Base-by-base conservation (phyloP, 2,113 vertebrate genomes). In the Nipponia nippon region DNA sequence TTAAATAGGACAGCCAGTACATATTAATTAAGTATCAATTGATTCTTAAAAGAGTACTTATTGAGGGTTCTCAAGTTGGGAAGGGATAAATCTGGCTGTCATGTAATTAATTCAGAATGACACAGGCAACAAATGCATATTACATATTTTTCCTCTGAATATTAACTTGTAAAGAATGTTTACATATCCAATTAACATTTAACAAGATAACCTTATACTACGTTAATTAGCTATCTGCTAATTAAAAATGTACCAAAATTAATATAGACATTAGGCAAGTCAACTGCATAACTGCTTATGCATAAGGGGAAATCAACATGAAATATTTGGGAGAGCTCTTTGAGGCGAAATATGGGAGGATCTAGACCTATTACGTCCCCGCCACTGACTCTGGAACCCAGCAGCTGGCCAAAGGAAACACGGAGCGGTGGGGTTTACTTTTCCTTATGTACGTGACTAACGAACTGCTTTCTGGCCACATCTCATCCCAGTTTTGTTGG, bases 11-110 rank as follows among this genome's bases (percentile, higher is more conserved):
- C 97, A 97, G 93, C 65, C 89, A 95, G 97, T 90, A 97, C 93
- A 95, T 97, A 97, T 97, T 97, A 98, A 98, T 98, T 97, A 98
- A 97, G 95, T 97, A 98, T 95, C 97, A 96, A 97, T 97, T 97
- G 96, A 96, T 98, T 97, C 97, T 97, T 97, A 92, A 97, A 98
- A 97, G 96, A 95, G 93, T 95, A 93, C 95, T 97, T 97, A 98
- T 97, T 92, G 96, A 95, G 82, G 95, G 93, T 95, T 97, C 95
- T 97, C 93, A 85, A 94, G 90, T 94, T 96, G 87, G 95, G 93
- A 96, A 96, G 87, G 97, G 93, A 97, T 96, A 97, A 97, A 97
- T 96, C 95, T 94, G 81, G 62, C 87, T 97, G 96, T 95, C 96
- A 66, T 90, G 87, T 96, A 97, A 97, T 97, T 97, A 97, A 98